Evolutionary conservation across 2,888 invertebrate species (phyloP).

Genomic region (Alitta virens): DNA sequence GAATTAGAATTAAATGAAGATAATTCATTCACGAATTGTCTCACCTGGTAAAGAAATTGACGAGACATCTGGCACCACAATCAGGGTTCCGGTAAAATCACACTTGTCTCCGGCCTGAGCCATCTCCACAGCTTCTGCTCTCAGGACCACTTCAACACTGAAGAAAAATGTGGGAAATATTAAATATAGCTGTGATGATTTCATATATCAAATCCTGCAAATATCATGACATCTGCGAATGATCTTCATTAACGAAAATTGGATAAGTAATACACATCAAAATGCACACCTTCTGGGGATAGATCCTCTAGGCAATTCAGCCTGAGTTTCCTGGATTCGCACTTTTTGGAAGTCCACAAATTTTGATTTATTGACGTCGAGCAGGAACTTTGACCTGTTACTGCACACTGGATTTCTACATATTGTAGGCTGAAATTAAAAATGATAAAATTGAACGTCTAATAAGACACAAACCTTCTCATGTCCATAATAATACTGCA

Average conservation of each 20-base stretch:
- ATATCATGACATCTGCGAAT: too few species aligned
- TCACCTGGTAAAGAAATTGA: constrained; percentile 76
- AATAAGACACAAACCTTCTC: too few species aligned
- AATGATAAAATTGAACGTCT: too few species aligned
- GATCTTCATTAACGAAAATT: neutral
- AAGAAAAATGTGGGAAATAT: constrained; percentile 20
- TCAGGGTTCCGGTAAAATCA: constrained; percentile 92
- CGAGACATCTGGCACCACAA: constrained; percentile 95
- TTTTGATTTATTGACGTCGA: constrained; percentile 88
- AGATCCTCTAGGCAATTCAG: constrained; percentile 92
- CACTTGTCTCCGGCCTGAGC: constrained; percentile 86
- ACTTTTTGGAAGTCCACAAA: constrained; percentile 99
- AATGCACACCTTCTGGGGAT: constrained; percentile 78
- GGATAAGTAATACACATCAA: neutral
- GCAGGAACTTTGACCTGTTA: constrained; percentile 83
- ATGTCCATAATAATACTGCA: too few species aligned
- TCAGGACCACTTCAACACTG: constrained; percentile 84
- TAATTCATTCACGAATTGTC: neutral
- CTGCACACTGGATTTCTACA: constrained; percentile 95
- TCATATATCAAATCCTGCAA: too few species aligned
- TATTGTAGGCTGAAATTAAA: constrained; percentile 84
- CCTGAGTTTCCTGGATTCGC: constrained; percentile 95
- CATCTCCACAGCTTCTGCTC: constrained; percentile 93
- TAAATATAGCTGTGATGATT: neutral
- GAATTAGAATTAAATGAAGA: neutral